Evolutionary conservation across 2,888 invertebrate genomes (phyloP).

Genomic region (Augochlorella aurata): DNA sequence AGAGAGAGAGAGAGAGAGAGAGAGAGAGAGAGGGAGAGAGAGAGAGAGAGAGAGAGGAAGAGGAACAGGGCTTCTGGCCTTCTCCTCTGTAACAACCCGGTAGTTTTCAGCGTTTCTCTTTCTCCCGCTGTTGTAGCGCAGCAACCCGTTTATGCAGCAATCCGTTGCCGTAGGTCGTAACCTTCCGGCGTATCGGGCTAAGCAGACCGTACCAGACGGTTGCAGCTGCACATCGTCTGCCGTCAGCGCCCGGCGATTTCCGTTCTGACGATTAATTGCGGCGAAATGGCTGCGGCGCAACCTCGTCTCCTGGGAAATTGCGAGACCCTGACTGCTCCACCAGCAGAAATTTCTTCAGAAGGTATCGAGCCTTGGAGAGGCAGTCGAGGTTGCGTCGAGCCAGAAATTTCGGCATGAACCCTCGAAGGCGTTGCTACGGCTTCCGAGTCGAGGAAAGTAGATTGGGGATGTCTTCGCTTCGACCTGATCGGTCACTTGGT

Average conservation of each 20-base stretch:
- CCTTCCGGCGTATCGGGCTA: slow-evolving; percentile 68
- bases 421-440: too few species aligned
- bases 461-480: too few species aligned
- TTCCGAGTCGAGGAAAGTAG: too few species aligned
- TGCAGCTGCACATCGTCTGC: slow-evolving; percentile 56
- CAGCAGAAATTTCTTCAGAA: not conserved
- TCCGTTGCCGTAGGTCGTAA: slow-evolving; percentile 67
- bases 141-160: slow-evolving; percentile 48
- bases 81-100: not conserved
- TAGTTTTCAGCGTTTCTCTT: slow-evolving; percentile 17
- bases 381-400: too few species aligned
- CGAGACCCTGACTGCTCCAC: not conserved
- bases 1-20: not conserved
- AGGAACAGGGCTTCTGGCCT: not conserved
- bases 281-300: slow-evolving; percentile 43
- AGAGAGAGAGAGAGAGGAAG: not conserved
- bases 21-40: not conserved
- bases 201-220: slow-evolving; percentile 67
- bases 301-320: slow-evolving; percentile 11
- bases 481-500: too few species aligned
- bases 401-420: too few species aligned
- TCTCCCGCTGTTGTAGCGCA: slow-evolving; percentile 30
- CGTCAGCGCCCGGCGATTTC: slow-evolving; percentile 65
- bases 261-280: slow-evolving; percentile 66
- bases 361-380: too few species aligned